Base-by-base conservation (phyloP, 2,888 invertebrate genomes). In the Tridacna crocea region DNA sequence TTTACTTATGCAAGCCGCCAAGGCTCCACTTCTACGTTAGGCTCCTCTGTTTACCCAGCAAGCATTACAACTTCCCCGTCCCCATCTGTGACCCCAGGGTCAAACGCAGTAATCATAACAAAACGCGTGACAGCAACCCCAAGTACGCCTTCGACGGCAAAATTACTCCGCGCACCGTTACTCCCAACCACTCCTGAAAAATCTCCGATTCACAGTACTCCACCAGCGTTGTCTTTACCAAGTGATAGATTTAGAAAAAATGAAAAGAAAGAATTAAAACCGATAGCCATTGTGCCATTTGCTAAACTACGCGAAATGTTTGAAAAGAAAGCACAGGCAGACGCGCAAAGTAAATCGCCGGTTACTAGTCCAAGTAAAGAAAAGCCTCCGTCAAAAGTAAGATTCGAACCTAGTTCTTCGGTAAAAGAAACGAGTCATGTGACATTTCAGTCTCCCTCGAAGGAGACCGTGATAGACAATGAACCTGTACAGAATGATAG, bases 221-320 rank as follows among this genome's bases (percentile, higher is more conserved):
- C 70, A 10, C 24, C 61, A 13, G 11, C 86, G 12, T 75, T 82
- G 51, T 85, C 90, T 72, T 84, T 93, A 47, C 93, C 93, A 24
- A 93, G 92, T 84, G 92, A 92, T 47, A 92, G 89, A 87, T 89
- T 88, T 72, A 84, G 92, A 77, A 88, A 90, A 24, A 85, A 83
- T 70, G 91, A 91, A 26, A 90, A 91, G 80, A 91, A 90, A 81
- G 88, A 88, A 61, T 83, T 92, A 4, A 91, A 90, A 87, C 92
- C 92, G 26, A 92, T 92, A 51, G 90, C 92, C 15, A 92, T 92
- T 66, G 91, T 92, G 73, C 91, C 92, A 77, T 92, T 92, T 80
- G 89, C 90, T 73, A 88, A 91, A 82, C 83, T 92, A 66, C 85
- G 92, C 48, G 91, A 90, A 83, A 92, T 91, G 91, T 92, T 92